These are phyloP conservation scores for Nautilus pompilius DNA, from an alignment of 1,140 invertebrate genomes.

Conservation along the genomic window DNA sequence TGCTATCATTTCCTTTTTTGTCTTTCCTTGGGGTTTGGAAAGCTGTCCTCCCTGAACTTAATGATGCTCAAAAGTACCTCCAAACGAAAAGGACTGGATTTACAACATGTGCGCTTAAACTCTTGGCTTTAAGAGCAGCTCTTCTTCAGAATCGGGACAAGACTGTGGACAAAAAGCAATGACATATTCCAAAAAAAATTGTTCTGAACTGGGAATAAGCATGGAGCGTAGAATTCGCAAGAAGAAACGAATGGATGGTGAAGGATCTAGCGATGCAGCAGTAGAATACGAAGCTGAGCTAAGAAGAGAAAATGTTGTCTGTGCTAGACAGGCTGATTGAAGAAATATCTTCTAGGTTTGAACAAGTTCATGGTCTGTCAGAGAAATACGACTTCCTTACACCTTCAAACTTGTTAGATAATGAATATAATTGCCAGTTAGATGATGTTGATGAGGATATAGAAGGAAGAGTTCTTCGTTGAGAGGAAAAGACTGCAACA, in stretches of 20 bases:
- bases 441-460: background rate
- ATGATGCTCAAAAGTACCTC: background rate
- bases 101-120: background rate
- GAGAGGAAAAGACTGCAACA: background rate
- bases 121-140: background rate
- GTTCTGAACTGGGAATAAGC: background rate
- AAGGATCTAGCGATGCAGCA: background rate
- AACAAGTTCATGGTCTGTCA: background rate
- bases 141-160: background rate
- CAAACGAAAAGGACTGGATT: background rate
- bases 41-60: background rate
- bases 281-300: background rate
- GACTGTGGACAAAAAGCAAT: background rate
- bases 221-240: background rate
- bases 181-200: background rate
- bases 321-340: background rate
- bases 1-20: background rate
- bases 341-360: background rate
- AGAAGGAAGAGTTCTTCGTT: background rate
- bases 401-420: background rate
- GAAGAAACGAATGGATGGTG: background rate
- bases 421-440: background rate
- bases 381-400: background rate
- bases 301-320: background rate
- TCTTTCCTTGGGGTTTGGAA: background rate